phyloP scores from a whole-genome alignment of 2,888 invertebrate species.

The Caenorhabditis becei region DNA sequence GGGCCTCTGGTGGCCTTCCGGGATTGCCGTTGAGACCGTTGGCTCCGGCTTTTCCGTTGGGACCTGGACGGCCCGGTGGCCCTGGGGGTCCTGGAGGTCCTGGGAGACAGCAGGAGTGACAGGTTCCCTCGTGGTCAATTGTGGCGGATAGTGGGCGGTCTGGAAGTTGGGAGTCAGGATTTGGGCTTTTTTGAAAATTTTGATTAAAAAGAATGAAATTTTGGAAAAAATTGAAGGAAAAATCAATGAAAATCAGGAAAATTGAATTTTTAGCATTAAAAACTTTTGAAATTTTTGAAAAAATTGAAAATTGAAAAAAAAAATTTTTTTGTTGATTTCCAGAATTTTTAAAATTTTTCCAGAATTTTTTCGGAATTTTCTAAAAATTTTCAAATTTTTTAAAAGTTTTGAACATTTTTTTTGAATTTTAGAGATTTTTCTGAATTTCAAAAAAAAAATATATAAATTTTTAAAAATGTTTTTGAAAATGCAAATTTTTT shows the following conservation, averaged over 20 bases:
- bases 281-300: too few species aligned
- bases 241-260: background rate
- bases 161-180: background rate
- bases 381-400: background rate
- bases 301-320: too few species aligned
- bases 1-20: constrained; percentile 64
- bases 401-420: background rate
- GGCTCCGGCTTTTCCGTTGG: constrained; percentile 70
- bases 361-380: too few species aligned
- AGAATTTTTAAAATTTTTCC: too few species aligned
- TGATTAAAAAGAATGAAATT: too few species aligned
- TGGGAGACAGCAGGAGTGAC: constrained; percentile 62
- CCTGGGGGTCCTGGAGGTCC: constrained; percentile 69
- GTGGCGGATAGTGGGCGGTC: constrained; percentile 33
- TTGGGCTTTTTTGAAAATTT: background rate
- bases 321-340: background rate
- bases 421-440: too few species aligned
- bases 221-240: too few species aligned
- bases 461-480: too few species aligned
- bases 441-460: too few species aligned
- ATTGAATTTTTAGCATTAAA: background rate
- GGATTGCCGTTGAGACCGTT: constrained; percentile 71
- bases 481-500: too few species aligned
- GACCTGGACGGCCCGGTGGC: constrained; percentile 70
- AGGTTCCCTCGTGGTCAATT: constrained; percentile 36